phyloP scores from a whole-genome alignment of 2,113 vertebrate genomes.

The Osmerus mordax region DNA sequence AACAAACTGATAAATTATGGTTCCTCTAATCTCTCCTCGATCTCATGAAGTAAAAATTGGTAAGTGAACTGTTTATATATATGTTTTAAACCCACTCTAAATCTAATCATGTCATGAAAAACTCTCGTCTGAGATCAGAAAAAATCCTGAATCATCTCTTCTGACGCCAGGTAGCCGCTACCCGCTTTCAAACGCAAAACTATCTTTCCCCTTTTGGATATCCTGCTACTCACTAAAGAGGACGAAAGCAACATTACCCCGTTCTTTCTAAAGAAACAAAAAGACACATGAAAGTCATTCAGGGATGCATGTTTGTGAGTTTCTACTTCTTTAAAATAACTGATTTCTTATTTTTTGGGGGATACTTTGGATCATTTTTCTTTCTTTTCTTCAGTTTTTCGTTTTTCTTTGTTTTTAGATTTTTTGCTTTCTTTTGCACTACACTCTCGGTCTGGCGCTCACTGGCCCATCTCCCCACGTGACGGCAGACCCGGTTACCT shows the following conservation, averaged over 20 bases:
- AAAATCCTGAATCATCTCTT: constrained; percentile 47
- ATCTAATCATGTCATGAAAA: constrained; percentile 49
- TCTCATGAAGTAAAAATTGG: constrained; percentile 52
- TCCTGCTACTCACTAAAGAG: constrained; percentile 58
- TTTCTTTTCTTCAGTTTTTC: constrained; percentile 56
- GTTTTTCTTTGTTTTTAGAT: constrained; percentile 43
- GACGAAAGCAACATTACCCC: constrained; percentile 60
- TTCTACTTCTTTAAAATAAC: constrained; percentile 49
- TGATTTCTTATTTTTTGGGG: constrained; percentile 53
- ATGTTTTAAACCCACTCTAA: constrained; percentile 46
- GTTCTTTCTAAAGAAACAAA: constrained; percentile 53
- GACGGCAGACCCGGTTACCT: constrained; percentile 74
- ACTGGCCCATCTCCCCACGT: constrained; percentile 21
- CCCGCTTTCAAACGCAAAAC: constrained; percentile 64
- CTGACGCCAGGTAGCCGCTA: constrained; percentile 67
- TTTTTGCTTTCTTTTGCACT: constrained; percentile 79
- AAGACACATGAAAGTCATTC: constrained; percentile 72
- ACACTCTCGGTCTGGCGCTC: constrained; percentile 71
- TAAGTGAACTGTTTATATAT: constrained; percentile 51
- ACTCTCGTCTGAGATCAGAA: constrained; percentile 59
- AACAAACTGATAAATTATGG: constrained; percentile 40
- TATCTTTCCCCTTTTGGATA: constrained; percentile 64
- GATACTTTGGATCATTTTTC: constrained; percentile 39
- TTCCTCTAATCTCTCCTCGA: constrained; percentile 44
- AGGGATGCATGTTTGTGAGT: constrained; percentile 77